These are phyloP conservation scores for Lamellibrachia satsuma DNA, from an alignment of 2,888 invertebrate species.

Conservation along the genomic window DNA sequence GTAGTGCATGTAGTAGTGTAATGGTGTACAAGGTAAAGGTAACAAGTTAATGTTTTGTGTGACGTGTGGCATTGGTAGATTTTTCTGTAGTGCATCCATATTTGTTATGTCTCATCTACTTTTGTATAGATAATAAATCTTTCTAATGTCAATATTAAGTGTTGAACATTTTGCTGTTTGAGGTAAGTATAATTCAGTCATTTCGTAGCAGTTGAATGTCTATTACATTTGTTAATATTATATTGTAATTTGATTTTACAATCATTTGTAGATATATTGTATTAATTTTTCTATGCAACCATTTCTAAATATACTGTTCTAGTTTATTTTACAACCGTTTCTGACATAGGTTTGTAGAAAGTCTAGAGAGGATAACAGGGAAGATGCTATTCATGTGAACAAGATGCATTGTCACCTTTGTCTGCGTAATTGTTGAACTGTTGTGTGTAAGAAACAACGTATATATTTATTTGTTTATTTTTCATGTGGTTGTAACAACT, in stretches of 20 bases:
- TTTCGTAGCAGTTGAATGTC: not conserved
- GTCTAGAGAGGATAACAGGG: not conserved
- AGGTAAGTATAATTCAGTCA: too few relatives aligned
- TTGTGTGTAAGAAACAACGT: not conserved
- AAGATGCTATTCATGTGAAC: not conserved
- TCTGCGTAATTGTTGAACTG: not conserved
- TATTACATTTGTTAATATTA: not conserved
- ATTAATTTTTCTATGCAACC: not conserved
- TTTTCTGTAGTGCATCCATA: not conserved
- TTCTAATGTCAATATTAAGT: not conserved
- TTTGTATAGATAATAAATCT: not conserved
- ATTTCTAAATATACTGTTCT: not conserved
- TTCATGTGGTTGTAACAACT: not conserved
- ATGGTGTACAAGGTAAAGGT: not conserved
- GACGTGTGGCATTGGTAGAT: too few relatives aligned
- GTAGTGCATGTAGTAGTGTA: not conserved
- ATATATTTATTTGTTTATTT: not conserved
- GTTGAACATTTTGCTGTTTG: not conserved
- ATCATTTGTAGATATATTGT: not conserved
- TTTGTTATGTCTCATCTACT: not conserved
- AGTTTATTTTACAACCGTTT: not conserved
- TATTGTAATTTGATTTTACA: not conserved
- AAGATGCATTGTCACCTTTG: not conserved
- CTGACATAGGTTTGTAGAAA: not conserved
- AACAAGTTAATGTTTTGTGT: too few relatives aligned